Evolutionary conservation across 1,140 invertebrate species (phyloP).

Genomic region (Lycorma delicatula): DNA sequence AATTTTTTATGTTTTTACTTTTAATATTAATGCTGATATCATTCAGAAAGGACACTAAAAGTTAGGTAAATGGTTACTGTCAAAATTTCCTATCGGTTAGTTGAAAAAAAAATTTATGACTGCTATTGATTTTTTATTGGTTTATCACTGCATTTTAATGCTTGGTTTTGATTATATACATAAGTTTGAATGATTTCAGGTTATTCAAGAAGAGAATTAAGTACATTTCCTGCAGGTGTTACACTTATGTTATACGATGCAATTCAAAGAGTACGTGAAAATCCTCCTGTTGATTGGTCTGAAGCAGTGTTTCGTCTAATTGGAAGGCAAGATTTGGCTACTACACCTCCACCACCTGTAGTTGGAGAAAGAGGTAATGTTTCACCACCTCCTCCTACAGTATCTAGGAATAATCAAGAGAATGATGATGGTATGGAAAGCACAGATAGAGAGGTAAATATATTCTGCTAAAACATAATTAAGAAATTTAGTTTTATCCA

Average conservation of each 20-base stretch:
- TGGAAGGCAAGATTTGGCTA: conserved; percentile 66
- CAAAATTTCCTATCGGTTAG: too few relatives aligned
- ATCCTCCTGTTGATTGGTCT: conserved; percentile 70
- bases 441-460: conserved; percentile 40
- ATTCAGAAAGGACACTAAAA: too few relatives aligned
- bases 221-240: conserved; percentile 64
- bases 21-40: too few relatives aligned
- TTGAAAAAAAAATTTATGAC: too few relatives aligned
- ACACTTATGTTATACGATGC: conserved; percentile 64
- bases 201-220: conserved; percentile 59
- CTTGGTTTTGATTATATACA: too few relatives aligned
- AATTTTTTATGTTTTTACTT: too few relatives aligned
- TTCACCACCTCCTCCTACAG: conserved; percentile 19
- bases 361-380: conserved; percentile 36
- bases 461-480: too few relatives aligned
- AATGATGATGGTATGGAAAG: conserved; percentile 44
- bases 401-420: background rate
- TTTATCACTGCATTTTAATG: too few relatives aligned
- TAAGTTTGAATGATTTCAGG: too few relatives aligned
- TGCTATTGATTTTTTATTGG: too few relatives aligned
- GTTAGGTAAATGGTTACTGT: too few relatives aligned
- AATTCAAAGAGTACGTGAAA: conserved; percentile 61
- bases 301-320: conserved; percentile 65
- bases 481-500: too few relatives aligned
- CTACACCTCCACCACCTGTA: conserved; percentile 28